Percentiles rank a stretch among this genome's conserved stretches.
These are phyloP conservation scores for Oncopeltus fasciatus DNA, from an alignment of 1,140 invertebrate genomes.

Conservation along the genomic window DNA sequence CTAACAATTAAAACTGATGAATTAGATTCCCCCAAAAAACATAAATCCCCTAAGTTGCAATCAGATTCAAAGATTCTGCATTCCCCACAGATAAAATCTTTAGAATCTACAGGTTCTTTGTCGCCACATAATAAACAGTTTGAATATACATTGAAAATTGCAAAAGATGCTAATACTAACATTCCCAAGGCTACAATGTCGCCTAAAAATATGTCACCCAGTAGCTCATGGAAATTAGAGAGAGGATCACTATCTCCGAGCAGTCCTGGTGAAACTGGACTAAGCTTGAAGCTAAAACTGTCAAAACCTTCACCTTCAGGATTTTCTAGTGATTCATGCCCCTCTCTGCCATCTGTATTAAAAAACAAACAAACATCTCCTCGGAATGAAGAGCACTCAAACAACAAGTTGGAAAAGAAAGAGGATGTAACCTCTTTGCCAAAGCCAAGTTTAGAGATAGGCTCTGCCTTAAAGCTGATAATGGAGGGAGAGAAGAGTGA, in stretches of 20 bases:
- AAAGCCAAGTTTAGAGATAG: neutral
- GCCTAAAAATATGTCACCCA: slow-evolving; percentile 15
- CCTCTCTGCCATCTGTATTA: neutral
- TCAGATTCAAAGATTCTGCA: slow-evolving; percentile 11
- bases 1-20: slow-evolving; percentile 13
- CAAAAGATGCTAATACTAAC: slow-evolving; percentile 21
- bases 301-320: neutral
- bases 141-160: slow-evolving; percentile 22
- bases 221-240: neutral
- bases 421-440: neutral
- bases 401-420: neutral
- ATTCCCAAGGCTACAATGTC: slow-evolving; percentile 20
- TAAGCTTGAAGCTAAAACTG: neutral
- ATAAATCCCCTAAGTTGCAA: slow-evolving; percentile 8
- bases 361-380: neutral
- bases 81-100: slow-evolving; percentile 13
- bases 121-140: slow-evolving; percentile 19
- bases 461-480: neutral
- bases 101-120: neutral
- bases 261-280: neutral
- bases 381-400: no score
- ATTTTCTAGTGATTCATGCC: neutral
- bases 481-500: neutral
- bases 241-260: neutral
- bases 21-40: slow-evolving; percentile 11